Evolutionary conservation across 2,113 vertebrate genomes (phyloP), one percentile per base, ranked within the genome.

Genomic region (Rhodinocichla rosea): DNA sequence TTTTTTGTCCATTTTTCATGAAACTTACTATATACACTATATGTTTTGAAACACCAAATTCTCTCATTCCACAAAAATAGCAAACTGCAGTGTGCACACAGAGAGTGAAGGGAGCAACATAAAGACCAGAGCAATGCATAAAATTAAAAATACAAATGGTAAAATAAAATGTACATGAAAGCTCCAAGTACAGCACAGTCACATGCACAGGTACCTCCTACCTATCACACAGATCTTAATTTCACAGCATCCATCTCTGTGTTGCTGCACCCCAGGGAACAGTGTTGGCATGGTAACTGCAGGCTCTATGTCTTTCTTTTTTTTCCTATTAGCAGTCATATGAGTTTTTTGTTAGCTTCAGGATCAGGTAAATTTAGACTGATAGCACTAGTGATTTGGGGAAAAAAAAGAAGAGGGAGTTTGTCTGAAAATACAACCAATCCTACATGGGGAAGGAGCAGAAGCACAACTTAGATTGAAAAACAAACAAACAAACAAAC

Each of bases 271-370:
- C 80, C 89, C 27, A 40, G 71, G 83, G 87, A 97, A 76, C n/a
- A 89, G 74, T 24, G 98, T 98, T 98, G 98, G 91, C 97, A 98
- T 98, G 95, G 98, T 94, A 98, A 98, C 98, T 5, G 64, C 67
- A 94, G 90, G 91, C 95, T 96, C 91, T 37, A 67, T 73, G 68
- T 69, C 94, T 95, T 85, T 10, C 50, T 60, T 60, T 83, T 28
- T 75, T 82, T 84, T 42, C 91, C 85, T 89, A 71, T 95, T 95
- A 75, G 18, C 89, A 81, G 47, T 80, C 90, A 94, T 63, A 86
- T 13, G 37, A 79, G 44, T 65, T 96, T 95, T 95, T 88, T 78
- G 77, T 87, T 78, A 83, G 90, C 76, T 92, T 87, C 26, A 60
- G 57, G 37, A 86, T 77, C 39, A 65, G 71, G 88, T 71, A 93